phyloP scores from a whole-genome alignment of 2,797 vertebrate species.

The Hypotaenidia okinawae region DNA sequence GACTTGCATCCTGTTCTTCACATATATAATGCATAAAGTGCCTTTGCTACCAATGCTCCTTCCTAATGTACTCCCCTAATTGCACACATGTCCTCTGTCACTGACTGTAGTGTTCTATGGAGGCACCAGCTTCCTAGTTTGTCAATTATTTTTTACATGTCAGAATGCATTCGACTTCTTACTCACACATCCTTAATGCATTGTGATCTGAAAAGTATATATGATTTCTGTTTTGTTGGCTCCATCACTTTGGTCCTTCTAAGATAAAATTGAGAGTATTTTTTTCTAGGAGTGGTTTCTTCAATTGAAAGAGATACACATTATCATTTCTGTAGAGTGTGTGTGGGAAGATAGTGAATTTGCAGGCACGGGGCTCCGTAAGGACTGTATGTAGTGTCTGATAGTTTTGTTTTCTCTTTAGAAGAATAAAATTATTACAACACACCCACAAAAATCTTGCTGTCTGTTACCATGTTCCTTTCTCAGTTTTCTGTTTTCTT shows the following conservation, averaged over 20 bases:
- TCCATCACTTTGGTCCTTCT: neutral
- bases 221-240: neutral
- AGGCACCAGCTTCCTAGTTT: neutral
- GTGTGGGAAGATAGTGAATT: neutral
- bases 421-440: neutral
- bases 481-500: neutral
- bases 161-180: neutral
- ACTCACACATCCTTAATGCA: neutral
- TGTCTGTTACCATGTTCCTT: neutral
- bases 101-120: neutral
- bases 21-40: fast-evolving
- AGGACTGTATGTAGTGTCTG: fast-evolving
- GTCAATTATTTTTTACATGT: neutral
- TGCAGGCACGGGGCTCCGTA: neutral
- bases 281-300: neutral
- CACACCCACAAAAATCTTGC: neutral
- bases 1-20: neutral
- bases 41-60: fast-evolving
- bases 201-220: neutral
- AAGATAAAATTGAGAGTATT: neutral
- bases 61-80: neutral
- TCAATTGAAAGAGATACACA: neutral
- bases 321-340: neutral
- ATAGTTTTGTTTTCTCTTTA: neutral
- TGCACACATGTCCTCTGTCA: neutral